Conservation (phyloP, 2,888 invertebrate genomes). For the Meliscaeva auricollis region DNA sequence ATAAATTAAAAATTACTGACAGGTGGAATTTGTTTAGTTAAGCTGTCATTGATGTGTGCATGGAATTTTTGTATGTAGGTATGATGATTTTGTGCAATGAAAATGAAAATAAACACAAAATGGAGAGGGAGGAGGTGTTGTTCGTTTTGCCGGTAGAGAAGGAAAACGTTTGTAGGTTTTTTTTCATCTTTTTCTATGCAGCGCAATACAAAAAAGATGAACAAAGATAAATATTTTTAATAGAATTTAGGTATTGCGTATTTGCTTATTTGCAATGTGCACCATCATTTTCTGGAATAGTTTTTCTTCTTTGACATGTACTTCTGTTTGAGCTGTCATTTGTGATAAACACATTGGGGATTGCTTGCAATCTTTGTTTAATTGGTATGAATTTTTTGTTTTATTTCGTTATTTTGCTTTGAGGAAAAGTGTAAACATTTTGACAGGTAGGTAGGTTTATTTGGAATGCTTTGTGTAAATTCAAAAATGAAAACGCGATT, state of each 20-base stretch:
- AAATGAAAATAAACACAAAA: constrained; percentile 49
- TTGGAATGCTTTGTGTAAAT: neutral
- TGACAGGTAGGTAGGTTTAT: constrained; percentile 18
- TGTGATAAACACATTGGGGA: constrained; percentile 25
- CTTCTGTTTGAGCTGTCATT: constrained; percentile 50
- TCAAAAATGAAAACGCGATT: neutral
- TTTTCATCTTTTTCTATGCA: neutral
- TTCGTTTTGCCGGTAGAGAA: constrained; percentile 11
- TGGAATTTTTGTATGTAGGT: neutral
- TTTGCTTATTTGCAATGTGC: constrained; percentile 40
- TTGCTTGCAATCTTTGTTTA: constrained; percentile 14
- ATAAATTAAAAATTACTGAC: constrained; percentile 63
- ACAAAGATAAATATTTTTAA: constrained; percentile 46
- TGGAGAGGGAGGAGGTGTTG: constrained; percentile 1
- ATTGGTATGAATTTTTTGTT: neutral
- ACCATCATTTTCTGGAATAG: constrained; percentile 18
- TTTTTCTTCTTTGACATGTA: constrained; percentile 36
- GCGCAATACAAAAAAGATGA: constrained; percentile 27
- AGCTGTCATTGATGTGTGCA: constrained; percentile 35
- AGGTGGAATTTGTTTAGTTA: constrained; percentile 67
- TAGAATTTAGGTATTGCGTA: constrained; percentile 9
- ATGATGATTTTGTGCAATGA: constrained; percentile 56
- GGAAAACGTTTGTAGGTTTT: constrained; percentile 10
- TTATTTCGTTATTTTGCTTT: neutral
- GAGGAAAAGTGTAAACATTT: constrained; percentile 5